These are phyloP conservation scores for Alfaro cultratus DNA, from an alignment of 2,797 vertebrate species.

Conservation along the genomic window DNA sequence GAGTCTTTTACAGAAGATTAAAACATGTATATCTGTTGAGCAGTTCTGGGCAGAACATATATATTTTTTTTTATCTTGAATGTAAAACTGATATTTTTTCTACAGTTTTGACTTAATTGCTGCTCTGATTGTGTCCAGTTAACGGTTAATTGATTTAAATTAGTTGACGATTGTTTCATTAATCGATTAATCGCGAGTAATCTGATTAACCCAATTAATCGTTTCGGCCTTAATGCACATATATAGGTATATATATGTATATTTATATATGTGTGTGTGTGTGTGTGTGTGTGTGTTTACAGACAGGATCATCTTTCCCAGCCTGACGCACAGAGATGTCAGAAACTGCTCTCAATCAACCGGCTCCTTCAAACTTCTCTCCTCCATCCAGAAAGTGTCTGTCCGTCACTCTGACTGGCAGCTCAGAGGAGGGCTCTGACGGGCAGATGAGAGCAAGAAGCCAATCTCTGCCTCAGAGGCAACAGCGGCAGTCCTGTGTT, in stretches of 20 bases:
- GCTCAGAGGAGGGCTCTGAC: conserved; percentile 75
- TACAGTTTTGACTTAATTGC: no score
- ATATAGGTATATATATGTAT: background rate
- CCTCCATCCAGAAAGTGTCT: conserved; percentile 49
- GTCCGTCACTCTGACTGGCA: conserved; percentile 74
- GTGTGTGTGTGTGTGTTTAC: background rate
- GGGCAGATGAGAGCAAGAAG: conserved; percentile 76
- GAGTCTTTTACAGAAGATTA: no score
- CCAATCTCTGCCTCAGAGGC: conserved; percentile 78
- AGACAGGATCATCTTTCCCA: conserved; percentile 15
- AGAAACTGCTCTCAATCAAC: conserved; percentile 33
- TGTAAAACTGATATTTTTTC: no score
- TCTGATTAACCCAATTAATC: no score
- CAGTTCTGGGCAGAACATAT: no score
- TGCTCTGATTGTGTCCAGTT: no score
- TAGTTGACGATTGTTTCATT: no score
- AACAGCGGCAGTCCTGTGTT: conserved; percentile 78
- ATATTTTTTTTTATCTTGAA: no score
- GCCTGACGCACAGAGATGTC: conserved; percentile 31
- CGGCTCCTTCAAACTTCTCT: conserved; percentile 45
- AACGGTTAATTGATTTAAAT: no score
- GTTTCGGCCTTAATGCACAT: background rate
- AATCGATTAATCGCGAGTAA: no score
- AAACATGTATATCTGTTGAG: no score
- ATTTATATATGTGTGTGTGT: background rate